Conservation (phyloP, 2,797 vertebrate species). For the Pseudochirops cupreus region DNA sequence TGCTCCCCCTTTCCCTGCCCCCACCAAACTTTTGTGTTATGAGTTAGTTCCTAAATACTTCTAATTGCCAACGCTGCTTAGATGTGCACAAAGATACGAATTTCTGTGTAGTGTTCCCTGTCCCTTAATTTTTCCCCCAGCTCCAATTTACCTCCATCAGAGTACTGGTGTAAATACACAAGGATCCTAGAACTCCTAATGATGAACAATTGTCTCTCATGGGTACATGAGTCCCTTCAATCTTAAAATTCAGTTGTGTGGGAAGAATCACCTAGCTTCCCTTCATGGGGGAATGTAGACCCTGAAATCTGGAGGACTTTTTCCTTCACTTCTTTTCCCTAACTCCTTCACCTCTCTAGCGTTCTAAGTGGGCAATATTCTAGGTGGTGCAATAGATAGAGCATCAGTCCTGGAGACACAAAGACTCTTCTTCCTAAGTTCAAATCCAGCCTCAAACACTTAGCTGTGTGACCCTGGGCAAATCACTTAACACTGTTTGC, state of each 20-base stretch:
- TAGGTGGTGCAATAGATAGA: neutral
- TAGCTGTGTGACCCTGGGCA: neutral
- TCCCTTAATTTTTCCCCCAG: neutral
- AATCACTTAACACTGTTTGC: neutral
- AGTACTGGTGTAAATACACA: neutral
- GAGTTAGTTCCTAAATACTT: neutral
- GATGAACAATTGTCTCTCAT: neutral
- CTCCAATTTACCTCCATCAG: neutral
- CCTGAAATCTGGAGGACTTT: neutral
- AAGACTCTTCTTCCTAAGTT: neutral
- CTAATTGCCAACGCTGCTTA: neutral
- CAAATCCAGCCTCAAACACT: neutral
- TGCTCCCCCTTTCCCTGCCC: neutral
- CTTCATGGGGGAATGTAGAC: neutral
- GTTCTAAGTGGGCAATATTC: neutral
- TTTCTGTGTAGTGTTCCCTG: neutral
- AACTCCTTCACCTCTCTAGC: neutral
- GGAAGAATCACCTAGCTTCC: neutral
- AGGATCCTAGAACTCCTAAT: neutral
- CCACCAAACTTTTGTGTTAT: neutral
- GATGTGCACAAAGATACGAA: neutral
- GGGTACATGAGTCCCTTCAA: neutral
- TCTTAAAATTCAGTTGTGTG: neutral
- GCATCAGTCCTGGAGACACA: neutral
- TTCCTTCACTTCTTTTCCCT: neutral